Percentiles rank a stretch among this genome's conserved stretches.
Evolutionary conservation across 1,140 invertebrate species (phyloP).

Genomic region (Caenorhabditis remanei): DNA sequence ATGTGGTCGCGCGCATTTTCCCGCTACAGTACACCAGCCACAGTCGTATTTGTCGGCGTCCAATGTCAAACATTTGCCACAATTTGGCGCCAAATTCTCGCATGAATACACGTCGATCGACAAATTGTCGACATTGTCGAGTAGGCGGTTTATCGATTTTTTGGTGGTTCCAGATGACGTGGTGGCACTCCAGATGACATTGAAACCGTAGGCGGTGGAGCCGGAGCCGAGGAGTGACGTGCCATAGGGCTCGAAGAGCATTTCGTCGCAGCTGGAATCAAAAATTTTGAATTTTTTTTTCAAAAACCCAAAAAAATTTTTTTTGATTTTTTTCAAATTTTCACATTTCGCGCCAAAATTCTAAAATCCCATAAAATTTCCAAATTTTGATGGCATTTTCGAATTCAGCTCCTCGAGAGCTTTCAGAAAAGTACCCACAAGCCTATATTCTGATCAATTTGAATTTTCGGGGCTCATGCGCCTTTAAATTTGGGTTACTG

Average conservation of each 20-base stretch:
- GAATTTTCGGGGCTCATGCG: too few relatives aligned
- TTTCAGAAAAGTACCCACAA: background rate
- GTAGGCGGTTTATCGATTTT: conserved; percentile 10
- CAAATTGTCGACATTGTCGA: conserved; percentile 28
- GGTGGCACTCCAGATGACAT: conserved; percentile 69
- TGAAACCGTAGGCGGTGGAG: conserved; percentile 70
- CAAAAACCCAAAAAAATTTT: background rate
- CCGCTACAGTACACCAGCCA: conserved; percentile 73
- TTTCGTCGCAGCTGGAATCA: conserved; percentile 72
- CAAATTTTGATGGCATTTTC: too few relatives aligned
- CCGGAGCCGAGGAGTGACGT: conserved; percentile 70
- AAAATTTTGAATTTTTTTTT: background rate
- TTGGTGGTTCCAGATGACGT: background rate
- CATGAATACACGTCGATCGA: conserved; percentile 75
- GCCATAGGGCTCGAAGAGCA: conserved; percentile 73
- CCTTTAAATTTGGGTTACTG: too few relatives aligned
- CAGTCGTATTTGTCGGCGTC: conserved; percentile 73
- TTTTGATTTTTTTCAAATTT: background rate
- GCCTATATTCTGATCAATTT: background rate
- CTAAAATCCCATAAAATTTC: too few relatives aligned
- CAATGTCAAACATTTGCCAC: conserved; percentile 73
- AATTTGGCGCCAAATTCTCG: conserved; percentile 73
- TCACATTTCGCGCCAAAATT: too few relatives aligned
- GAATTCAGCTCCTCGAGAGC: background rate
- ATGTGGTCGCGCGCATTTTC: conserved; percentile 64